Evolutionary conservation across 2,797 vertebrate species (phyloP), one percentile per base, ranked within the genome.

Genomic region (Loriculus beryllinus): DNA sequence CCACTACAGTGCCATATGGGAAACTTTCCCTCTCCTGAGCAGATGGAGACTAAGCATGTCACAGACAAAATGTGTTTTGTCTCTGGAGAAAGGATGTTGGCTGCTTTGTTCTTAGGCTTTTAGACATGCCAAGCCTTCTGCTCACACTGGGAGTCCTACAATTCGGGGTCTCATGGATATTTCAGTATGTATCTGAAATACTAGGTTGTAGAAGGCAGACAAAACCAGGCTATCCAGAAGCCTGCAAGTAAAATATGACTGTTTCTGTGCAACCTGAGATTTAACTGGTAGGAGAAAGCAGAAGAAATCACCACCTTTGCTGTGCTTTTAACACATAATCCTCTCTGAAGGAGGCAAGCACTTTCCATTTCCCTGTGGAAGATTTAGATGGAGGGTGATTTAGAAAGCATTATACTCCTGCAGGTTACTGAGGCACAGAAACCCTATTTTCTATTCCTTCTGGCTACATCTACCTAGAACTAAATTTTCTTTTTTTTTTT

Each of bases 31-130:
- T 91, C 92, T 97, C 96, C 93, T 33, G 76, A 97, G 96, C 97
- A 97, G 97, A 97, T 97, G 98, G 98, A 96, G 96, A 91, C 82
- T n/a, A 90, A 96, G 85, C 95, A 92, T 97, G 96, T 94, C 97
- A 95, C 62, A 97, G 97, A 95, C 96, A 96, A 97, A 96, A 97
- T 96, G 96, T 94, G 95, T 96, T 97, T 96, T 96, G 97, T 98
- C 97, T 97, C 96, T 92, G 60, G 96, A 97, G 97, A 92, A 96
- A 95, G 79, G 88, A 92, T 80, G 86, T 93, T 92, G 97, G 95
- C 95, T 90, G 97, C 96, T 97, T 97, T 97, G 95, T 96, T 96
- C 96, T 90, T 68, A 90, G 94, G 89, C 70, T 93, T 37, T 77
- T 56, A 10, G 20, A 84, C 78, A 62, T 87, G 96, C 96, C 95